Percentiles rank a stretch among this genome's conserved stretches.
phyloP scores from a whole-genome alignment of 2,888 invertebrate species.

The Muscina levida region DNA sequence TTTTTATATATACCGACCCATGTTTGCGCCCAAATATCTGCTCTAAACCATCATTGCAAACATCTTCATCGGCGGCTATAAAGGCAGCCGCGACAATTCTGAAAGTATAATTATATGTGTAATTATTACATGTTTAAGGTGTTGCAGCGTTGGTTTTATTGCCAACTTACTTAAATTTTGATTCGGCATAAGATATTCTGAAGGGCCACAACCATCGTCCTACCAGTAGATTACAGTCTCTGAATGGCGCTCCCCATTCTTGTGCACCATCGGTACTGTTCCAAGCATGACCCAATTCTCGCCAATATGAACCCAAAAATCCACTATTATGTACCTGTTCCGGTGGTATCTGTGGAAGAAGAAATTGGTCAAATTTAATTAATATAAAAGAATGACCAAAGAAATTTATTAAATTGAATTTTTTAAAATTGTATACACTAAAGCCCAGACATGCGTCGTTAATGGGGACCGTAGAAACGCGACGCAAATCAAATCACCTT shows the following conservation, averaged over 20 bases:
- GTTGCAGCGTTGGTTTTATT: too few species aligned
- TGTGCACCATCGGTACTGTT: constrained; percentile 78
- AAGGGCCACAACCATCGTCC: constrained; percentile 80
- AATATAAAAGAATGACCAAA: too few species aligned
- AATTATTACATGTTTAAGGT: background rate
- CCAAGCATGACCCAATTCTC: constrained; percentile 79
- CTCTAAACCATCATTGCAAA: constrained; percentile 86
- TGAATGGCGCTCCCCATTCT: constrained; percentile 80
- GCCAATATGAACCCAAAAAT: constrained; percentile 79
- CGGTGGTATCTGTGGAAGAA: constrained; percentile 74
- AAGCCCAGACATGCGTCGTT: too few species aligned
- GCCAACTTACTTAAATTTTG: constrained; percentile 77
- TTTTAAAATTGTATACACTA: too few species aligned
- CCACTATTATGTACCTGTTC: constrained; percentile 78
- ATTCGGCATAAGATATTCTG: constrained; percentile 78
- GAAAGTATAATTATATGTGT: constrained; percentile 37
- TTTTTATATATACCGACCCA: constrained; percentile 75
- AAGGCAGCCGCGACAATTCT: constrained; percentile 84
- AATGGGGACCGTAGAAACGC: too few species aligned
- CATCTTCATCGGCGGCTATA: constrained; percentile 84
- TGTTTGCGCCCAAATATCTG: constrained; percentile 86
- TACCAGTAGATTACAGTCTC: constrained; percentile 78
- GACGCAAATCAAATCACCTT: too few species aligned
- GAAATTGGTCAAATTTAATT: background rate
- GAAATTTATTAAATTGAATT: too few species aligned